Evolutionary conservation across 1,140 invertebrate species (phyloP).

Genomic region (Formica selysi): DNA sequence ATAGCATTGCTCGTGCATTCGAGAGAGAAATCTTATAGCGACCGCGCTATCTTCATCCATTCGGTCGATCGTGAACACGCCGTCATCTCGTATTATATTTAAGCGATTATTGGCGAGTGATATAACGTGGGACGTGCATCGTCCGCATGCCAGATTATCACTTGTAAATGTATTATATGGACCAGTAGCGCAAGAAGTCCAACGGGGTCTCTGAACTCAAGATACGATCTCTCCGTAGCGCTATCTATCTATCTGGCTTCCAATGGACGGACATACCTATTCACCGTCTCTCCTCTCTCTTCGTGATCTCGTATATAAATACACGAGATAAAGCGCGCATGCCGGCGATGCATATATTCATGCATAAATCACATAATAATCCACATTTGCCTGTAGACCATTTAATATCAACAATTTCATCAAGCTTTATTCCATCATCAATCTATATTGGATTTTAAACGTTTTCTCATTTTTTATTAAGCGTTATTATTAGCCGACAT

Average conservation of each 20-base stretch:
- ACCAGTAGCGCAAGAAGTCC: constrained; percentile 71
- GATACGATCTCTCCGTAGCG: constrained; percentile 66
- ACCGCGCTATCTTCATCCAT: constrained; percentile 31
- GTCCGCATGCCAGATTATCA: constrained; percentile 72
- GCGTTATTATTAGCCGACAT: neutral
- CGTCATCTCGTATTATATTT: constrained; percentile 51
- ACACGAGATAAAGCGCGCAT: constrained; percentile 1
- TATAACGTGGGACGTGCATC: constrained; percentile 65
- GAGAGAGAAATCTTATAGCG: constrained; percentile 21
- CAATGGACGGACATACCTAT: constrained; percentile 44
- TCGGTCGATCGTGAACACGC: constrained; percentile 16
- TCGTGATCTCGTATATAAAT: constrained; percentile 33
- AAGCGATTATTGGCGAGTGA: constrained; percentile 67
- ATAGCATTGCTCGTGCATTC: neutral
- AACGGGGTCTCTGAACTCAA: constrained; percentile 73
- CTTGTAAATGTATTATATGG: constrained; percentile 68
- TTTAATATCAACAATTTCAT: constrained; percentile 7
- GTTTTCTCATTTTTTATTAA: neutral
- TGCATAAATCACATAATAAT: constrained; percentile 8
- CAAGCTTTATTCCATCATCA: neutral
- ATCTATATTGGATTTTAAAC: neutral
- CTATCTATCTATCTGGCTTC: constrained; percentile 71
- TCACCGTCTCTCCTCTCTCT: constrained; percentile 34
- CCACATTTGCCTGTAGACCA: neutral
- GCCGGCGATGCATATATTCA: neutral